Base-by-base conservation (phyloP, 2,113 vertebrate species). In the Alligator mississippiensis region DNA sequence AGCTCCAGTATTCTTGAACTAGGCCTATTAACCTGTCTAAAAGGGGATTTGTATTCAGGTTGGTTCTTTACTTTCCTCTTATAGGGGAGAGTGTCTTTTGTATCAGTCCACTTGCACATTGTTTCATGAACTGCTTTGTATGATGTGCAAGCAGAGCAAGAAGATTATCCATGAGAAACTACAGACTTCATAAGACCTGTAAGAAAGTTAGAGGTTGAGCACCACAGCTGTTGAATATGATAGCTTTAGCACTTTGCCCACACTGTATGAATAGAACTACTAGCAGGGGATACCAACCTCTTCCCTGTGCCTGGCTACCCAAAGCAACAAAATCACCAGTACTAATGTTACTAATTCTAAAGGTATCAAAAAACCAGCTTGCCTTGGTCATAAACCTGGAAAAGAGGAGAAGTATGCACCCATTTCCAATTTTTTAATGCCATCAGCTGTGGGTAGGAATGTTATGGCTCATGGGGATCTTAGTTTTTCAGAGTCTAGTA, bases 281-380 rank as follows among this genome's bases (percentile, higher is more conserved):
- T 96, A 97, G 93, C 96, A 95, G 87, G 87, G 75, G 84, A 95
- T 96, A 83, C 95, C 97, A 90, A 95, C 95, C 95, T 96, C 93
- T 96, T 91, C 90, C 94, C 92, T 94, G 93, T 96, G 94, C 94
- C 94, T 97, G 95, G 95, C 66, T 97, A 95, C 85, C 94, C 93
- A 96, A 93, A 96, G 96, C 94, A 95, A 95, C 95, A 96, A 96
- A 96, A 84, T 93, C 89, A 94, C 96, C 96, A 94, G 91, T 95
- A 96, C 95, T 97, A 96, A 95, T 96, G 96, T 94, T 92, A 96
- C 94, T 95, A 85, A 95, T 96, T 97, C 89, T 92, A 72, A 93
- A 94, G 91, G 91, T 94, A 96, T 95, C 95, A 91, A 86, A 93
- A 96, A 96, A 97, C 95, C 93, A 96, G 94, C 96, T 96, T 94